Conservation (phyloP, 2,888 invertebrate species). For the Cactoblastis cactorum region DNA sequence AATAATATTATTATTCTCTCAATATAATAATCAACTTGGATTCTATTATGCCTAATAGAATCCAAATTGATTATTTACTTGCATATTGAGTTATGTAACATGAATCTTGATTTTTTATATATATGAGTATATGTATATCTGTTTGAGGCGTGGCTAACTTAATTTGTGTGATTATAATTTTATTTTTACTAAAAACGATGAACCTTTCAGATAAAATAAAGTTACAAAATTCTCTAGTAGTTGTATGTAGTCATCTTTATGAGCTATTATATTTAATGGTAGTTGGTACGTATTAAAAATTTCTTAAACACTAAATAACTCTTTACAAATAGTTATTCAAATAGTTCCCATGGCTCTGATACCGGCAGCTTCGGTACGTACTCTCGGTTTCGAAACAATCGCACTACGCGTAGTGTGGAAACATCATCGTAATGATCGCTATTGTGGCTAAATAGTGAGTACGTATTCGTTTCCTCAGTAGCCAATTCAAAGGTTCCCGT, state of each 20-base stretch:
- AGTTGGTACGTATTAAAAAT: no score
- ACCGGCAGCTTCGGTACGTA: constrained; percentile 31
- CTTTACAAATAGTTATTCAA: constrained; percentile 14
- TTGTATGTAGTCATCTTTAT: background rate
- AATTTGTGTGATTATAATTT: no score
- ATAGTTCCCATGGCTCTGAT: constrained; percentile 22
- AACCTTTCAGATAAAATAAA: no score
- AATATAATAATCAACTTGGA: no score
- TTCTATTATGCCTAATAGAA: no score
- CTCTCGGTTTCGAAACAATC: constrained; percentile 74
- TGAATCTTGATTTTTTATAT: no score
- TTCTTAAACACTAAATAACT: background rate
- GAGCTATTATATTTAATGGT: background rate
- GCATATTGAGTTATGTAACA: no score
- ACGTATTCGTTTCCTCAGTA: constrained; percentile 60
- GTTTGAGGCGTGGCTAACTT: no score
- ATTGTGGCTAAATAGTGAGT: constrained; percentile 58
- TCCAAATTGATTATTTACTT: no score
- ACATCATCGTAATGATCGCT: constrained; percentile 65
- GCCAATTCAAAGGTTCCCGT: constrained; percentile 64
- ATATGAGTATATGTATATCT: no score
- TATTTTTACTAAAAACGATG: constrained; percentile 9
- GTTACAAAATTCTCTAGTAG: background rate
- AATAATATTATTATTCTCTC: no score
- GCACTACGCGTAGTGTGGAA: constrained; percentile 69